These are phyloP conservation scores for Tyrannus savana DNA, from an alignment of 2,113 vertebrate species.

Conservation along the genomic window DNA sequence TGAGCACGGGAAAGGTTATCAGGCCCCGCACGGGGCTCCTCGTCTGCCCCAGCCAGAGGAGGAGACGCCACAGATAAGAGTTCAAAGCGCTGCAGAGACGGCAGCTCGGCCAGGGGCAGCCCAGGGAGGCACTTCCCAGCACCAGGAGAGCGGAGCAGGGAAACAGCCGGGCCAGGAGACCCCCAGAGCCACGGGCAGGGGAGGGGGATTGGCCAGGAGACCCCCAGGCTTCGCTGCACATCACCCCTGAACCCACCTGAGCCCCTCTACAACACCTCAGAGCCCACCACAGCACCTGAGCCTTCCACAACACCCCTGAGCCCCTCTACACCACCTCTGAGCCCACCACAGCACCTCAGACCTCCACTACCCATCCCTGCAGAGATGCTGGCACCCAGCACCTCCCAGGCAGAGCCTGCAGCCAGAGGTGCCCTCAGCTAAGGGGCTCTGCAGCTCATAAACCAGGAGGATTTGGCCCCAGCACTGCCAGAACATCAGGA, in stretches of 20 bases:
- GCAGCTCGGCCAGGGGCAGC: background rate
- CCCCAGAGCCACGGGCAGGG: background rate
- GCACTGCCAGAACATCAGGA: background rate
- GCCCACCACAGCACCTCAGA: too few relatives aligned
- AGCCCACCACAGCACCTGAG: background rate
- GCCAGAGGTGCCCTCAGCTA: background rate
- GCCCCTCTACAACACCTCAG: background rate
- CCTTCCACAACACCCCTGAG: background rate
- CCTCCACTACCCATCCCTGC: fast-evolving
- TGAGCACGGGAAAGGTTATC: slow-evolving; percentile 66
- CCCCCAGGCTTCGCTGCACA: background rate
- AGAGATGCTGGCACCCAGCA: background rate
- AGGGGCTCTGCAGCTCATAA: background rate
- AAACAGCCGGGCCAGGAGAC: background rate
- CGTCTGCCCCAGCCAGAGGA: slow-evolving; percentile 6
- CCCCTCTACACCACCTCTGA: too few relatives aligned
- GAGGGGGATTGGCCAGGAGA: background rate
- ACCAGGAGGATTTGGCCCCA: background rate
- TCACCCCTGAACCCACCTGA: fast-evolving
- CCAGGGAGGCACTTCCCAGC: background rate
- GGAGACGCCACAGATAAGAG: slow-evolving; percentile 55
- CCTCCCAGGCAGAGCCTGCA: background rate
- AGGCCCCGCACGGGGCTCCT: background rate
- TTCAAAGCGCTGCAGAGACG: slow-evolving; percentile 47
- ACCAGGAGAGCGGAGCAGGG: background rate